These are phyloP conservation scores for Pterostichus niger DNA, from an alignment of 2,888 invertebrate genomes.

Conservation along the genomic window DNA sequence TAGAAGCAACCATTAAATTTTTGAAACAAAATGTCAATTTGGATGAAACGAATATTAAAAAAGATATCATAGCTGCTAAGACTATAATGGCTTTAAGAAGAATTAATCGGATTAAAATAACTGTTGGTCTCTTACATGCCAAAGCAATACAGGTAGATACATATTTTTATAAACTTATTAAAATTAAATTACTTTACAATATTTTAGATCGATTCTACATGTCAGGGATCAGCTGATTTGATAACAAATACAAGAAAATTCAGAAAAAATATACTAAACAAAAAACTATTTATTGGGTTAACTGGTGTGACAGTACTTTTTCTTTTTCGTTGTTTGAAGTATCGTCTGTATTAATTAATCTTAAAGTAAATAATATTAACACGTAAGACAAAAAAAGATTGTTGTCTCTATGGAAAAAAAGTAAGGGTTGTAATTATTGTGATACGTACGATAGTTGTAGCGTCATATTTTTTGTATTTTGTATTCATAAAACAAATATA, in stretches of 20 bases:
- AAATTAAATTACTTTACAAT: constrained; percentile 45
- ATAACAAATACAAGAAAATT: constrained; percentile 73
- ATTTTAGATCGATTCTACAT: constrained; percentile 78
- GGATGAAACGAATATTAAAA: constrained; percentile 72
- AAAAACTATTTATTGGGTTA: constrained; percentile 10
- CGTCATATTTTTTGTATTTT: not conserved
- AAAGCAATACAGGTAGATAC: constrained; percentile 47
- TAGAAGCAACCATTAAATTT: constrained; percentile 81
- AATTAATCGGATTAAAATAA: constrained; percentile 34
- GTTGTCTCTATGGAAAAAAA: too few species aligned
- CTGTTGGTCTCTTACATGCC: constrained; percentile 15
- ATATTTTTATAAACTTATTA: too few species aligned
- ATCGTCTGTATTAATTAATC: not conserved
- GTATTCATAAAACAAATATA: constrained; percentile 26
- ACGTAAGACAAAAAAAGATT: too few species aligned
- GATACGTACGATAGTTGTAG: not conserved
- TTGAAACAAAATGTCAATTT: constrained; percentile 76
- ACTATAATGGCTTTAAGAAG: constrained; percentile 73
- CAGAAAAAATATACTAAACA: constrained; percentile 61
- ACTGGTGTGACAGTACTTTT: constrained; percentile 26
- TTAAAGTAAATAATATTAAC: not conserved
- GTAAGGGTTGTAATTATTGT: too few species aligned
- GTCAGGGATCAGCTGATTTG: constrained; percentile 77
- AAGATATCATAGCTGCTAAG: constrained; percentile 71
- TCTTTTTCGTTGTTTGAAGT: constrained; percentile 17